Percentiles rank a stretch among this genome's conserved stretches.
Conservation (phyloP, 2,888 invertebrate genomes). For the Pemphredon lugubris region DNA sequence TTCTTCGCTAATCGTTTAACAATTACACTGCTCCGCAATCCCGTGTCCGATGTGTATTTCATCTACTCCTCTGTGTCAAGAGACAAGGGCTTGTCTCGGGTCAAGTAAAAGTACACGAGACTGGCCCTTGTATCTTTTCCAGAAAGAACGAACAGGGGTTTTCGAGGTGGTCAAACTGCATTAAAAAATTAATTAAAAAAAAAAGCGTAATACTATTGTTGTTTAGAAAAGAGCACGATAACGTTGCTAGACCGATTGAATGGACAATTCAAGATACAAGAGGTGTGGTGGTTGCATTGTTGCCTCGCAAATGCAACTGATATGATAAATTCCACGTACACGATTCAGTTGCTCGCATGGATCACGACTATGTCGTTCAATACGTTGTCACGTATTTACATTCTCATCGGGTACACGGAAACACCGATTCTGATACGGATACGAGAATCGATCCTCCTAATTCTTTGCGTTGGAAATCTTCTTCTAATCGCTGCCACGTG, state of each 20-base stretch:
- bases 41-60: too few relatives aligned
- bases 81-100: too few relatives aligned
- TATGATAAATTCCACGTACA: slow-evolving; percentile 65
- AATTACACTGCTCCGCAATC: too few relatives aligned
- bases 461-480: slow-evolving; percentile 54
- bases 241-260: slow-evolving; percentile 26
- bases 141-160: too few relatives aligned
- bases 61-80: too few relatives aligned
- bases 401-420: slow-evolving; percentile 45
- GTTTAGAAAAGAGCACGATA: slow-evolving; percentile 39
- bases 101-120: too few relatives aligned
- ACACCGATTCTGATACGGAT: slow-evolving; percentile 23
- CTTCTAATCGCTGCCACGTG: slow-evolving; percentile 60
- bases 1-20: too few relatives aligned
- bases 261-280: slow-evolving; percentile 54
- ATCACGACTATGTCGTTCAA: slow-evolving; percentile 63
- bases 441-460: slow-evolving; percentile 58
- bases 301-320: slow-evolving; percentile 63
- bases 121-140: too few relatives aligned
- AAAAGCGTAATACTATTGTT: too few relatives aligned
- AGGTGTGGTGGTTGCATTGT: slow-evolving; percentile 68
- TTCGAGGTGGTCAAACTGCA: too few relatives aligned
- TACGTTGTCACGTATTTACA: slow-evolving; percentile 65
- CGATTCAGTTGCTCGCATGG: slow-evolving; percentile 65
- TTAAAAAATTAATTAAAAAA: too few relatives aligned